phyloP scores from a whole-genome alignment of 1,140 invertebrate genomes.

The Bombus picipes region DNA sequence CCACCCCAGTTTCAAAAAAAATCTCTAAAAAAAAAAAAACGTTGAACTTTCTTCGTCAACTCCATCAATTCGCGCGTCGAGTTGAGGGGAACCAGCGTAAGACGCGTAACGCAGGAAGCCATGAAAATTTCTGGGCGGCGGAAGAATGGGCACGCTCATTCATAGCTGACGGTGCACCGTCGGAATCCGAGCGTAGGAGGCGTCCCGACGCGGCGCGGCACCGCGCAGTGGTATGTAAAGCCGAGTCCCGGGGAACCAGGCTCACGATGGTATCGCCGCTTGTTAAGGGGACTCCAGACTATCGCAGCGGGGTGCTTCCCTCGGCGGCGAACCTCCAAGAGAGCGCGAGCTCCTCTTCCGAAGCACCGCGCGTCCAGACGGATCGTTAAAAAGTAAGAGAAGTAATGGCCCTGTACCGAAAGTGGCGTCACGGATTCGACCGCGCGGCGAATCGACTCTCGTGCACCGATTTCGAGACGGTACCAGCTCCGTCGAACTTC shows the following conservation, averaged over 20 bases:
- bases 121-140: constrained; percentile 2
- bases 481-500: constrained; percentile 3
- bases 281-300: constrained; percentile 72
- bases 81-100: no score
- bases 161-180: constrained; percentile 36
- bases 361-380: constrained; percentile 68
- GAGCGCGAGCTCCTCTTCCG: constrained; percentile 43
- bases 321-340: constrained; percentile 67
- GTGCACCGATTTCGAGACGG: constrained; percentile 32
- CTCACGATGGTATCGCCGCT: constrained; percentile 71
- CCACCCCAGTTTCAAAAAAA: no score
- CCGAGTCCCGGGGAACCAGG: constrained; percentile 41
- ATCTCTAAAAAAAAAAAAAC: no score
- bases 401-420: constrained; percentile 66
- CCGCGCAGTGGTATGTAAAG: constrained; percentile 59
- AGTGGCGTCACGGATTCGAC: constrained; percentile 59
- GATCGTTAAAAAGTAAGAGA: constrained; percentile 73
- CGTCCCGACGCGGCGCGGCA: constrained; percentile 47
- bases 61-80: no score
- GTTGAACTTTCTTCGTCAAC: no score
- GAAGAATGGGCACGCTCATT: constrained; percentile 17
- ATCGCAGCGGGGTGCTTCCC: constrained; percentile 70
- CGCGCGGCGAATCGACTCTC: constrained; percentile 25
- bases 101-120: not conserved
- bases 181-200: constrained; percentile 57